A percentile compares a stretch with the other conserved stretches of the same genome.
Conservation (phyloP, 2,888 invertebrate species). For the Arge pagana region DNA sequence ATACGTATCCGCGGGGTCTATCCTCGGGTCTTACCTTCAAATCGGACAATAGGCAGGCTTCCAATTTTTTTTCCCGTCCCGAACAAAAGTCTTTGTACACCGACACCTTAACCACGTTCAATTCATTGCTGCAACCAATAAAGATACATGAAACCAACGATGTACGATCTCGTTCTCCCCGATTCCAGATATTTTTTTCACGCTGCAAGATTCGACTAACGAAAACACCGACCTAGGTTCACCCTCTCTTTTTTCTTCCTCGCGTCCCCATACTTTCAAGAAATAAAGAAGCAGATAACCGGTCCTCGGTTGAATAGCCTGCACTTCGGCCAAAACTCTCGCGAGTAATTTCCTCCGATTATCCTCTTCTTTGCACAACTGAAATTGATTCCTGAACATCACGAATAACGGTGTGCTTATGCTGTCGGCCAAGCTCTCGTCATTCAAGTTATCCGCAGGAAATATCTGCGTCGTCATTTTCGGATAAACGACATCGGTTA, state of each 20-base stretch:
- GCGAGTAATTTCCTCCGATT: conserved; percentile 78
- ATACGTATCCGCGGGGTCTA: too few relatives aligned
- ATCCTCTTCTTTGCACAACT: conserved; percentile 71
- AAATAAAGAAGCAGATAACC: conserved; percentile 90
- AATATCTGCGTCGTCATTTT: conserved; percentile 62
- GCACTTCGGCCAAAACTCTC: conserved; percentile 76
- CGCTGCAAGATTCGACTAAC: too few relatives aligned
- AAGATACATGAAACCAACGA: conserved; percentile 11
- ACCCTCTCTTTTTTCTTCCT: conserved; percentile 60
- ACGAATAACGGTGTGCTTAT: conserved; percentile 85
- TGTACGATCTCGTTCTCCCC: too few relatives aligned
- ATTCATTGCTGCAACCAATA: conserved; percentile 56
- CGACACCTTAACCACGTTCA: conserved; percentile 74
- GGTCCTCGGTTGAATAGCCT: conserved; percentile 69
- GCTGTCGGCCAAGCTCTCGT: conserved; percentile 70
- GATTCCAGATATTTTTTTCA: conserved; percentile 4
- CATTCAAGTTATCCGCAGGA: conserved; percentile 63
- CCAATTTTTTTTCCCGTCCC: conserved; percentile 75
- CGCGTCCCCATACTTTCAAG: conserved; percentile 75
- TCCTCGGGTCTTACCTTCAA: conserved; percentile 73
- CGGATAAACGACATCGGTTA: conserved; percentile 63
- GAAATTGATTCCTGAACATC: conserved; percentile 82
- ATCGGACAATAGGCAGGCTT: conserved; percentile 77
- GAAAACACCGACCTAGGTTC: conserved; percentile 46
- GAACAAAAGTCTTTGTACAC: conserved; percentile 90